Percentiles rank a stretch among this genome's conserved stretches.
Evolutionary conservation across 2,797 vertebrate species (phyloP).

Genomic region (Catamblyrhynchus diadema): DNA sequence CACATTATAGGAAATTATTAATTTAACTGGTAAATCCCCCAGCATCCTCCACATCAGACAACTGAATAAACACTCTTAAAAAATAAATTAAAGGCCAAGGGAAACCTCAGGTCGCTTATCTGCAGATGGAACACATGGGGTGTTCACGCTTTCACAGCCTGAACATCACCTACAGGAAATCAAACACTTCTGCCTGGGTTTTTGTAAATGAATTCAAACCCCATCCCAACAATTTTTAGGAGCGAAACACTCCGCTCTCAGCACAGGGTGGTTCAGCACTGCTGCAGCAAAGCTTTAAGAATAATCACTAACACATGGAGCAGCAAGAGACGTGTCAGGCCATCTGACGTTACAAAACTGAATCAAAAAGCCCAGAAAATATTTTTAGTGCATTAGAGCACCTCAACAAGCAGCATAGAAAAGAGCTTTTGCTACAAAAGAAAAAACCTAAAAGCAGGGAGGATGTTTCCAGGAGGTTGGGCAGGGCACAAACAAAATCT

Average conservation of each 20-base stretch:
- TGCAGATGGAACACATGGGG: not conserved
- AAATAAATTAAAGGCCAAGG: not conserved
- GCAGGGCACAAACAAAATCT: not conserved
- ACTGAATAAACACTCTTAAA: not conserved
- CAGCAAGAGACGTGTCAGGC: not conserved
- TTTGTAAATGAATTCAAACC: not conserved
- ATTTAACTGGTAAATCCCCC: not conserved
- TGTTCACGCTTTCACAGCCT: not conserved
- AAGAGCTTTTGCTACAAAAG: not conserved
- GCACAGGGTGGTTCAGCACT: not conserved
- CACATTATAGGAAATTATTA: not conserved
- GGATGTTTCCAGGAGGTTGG: not conserved
- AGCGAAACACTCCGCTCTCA: accelerated
- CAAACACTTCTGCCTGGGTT: not conserved
- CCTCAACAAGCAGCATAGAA: not conserved
- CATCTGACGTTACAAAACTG: not conserved
- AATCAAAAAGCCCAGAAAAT: not conserved
- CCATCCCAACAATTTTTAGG: not conserved
- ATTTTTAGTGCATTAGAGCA: not conserved
- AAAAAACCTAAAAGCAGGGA: not conserved
- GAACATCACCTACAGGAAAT: not conserved
- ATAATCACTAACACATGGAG: slow-evolving; percentile 13
- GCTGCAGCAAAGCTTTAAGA: not conserved
- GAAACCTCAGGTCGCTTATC: not conserved
- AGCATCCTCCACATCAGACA: not conserved